Conservation (phyloP, 2,113 vertebrate species). For the Forbesichthys agassizii region DNA sequence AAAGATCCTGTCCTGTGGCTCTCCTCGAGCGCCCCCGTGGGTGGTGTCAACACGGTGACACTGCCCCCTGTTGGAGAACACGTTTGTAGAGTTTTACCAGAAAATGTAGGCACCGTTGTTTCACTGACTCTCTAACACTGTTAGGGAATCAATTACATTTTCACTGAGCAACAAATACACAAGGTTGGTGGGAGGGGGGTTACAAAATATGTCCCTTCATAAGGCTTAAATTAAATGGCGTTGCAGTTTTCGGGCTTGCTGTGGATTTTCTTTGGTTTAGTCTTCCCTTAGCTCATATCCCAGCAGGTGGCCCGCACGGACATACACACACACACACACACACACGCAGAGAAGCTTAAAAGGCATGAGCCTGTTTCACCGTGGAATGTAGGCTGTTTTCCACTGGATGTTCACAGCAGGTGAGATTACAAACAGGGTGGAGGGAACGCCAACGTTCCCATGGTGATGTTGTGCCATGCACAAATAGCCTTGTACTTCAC, state of each 20-base stretch:
- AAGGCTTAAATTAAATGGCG: background rate
- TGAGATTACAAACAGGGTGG: slow-evolving; percentile 15
- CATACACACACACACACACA: slow-evolving; percentile 2
- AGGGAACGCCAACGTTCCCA: slow-evolving; percentile 21
- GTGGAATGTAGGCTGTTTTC: slow-evolving; percentile 53
- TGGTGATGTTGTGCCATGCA: slow-evolving; percentile 33
- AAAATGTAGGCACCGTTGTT: too few relatives aligned
- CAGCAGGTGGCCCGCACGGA: slow-evolving; percentile 43
- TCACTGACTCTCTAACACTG: too few relatives aligned
- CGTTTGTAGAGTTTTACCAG: background rate
- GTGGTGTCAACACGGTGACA: background rate
- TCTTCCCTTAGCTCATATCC: slow-evolving; percentile 49
- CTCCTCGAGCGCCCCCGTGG: too few relatives aligned
- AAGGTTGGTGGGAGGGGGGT: too few relatives aligned
- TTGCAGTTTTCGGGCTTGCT: slow-evolving; percentile 7
- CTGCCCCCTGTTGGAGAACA: slow-evolving; percentile 1
- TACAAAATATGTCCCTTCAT: background rate
- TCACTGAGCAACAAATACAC: too few relatives aligned
- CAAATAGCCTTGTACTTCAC: slow-evolving; percentile 31
- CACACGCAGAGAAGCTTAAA: slow-evolving; percentile 59
- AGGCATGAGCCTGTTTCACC: slow-evolving; percentile 50
- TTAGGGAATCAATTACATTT: too few relatives aligned
- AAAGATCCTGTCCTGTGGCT: slow-evolving; percentile 31
- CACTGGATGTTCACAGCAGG: slow-evolving; percentile 41
- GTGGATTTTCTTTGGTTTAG: slow-evolving; percentile 59